Evolutionary conservation across 2,888 invertebrate genomes (phyloP).

Genomic region (Rhagonycha lutea): DNA sequence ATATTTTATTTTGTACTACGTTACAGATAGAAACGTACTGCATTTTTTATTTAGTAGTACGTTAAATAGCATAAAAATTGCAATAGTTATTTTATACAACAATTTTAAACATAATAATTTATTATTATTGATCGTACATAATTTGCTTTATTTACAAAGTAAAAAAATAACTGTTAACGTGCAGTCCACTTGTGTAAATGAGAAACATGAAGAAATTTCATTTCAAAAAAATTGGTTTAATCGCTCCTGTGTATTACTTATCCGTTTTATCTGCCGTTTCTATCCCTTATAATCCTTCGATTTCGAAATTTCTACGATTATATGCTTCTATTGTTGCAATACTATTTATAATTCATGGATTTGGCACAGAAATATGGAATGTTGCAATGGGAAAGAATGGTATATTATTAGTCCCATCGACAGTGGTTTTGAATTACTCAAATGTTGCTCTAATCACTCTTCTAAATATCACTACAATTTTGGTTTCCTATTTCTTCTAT

Average conservation of each 20-base stretch:
- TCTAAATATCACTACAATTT: neutral
- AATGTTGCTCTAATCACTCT: neutral
- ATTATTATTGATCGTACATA: too few species aligned
- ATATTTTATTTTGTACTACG: too few species aligned
- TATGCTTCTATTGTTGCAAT: neutral
- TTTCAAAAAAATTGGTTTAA: neutral
- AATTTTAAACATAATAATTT: too few species aligned
- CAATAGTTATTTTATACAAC: too few species aligned
- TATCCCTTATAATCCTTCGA: neutral
- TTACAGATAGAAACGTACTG: too few species aligned
- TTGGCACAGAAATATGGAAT: neutral
- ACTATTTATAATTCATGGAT: neutral
- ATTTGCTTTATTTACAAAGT: too few species aligned
- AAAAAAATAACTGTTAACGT: too few species aligned
- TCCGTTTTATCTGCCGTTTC: neutral
- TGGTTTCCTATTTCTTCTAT: neutral
- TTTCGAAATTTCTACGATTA: neutral
- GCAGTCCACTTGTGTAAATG: neutral
- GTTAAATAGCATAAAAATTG: too few species aligned
- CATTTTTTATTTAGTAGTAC: too few species aligned
- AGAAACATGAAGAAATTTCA: neutral
- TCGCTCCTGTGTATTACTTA: neutral
- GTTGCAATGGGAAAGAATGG: neutral
- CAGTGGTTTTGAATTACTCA: neutral
- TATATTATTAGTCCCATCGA: neutral